Evolutionary conservation across 2,113 vertebrate genomes (phyloP), one percentile per base, ranked within the genome.

Genomic region (Hydrochoerus hydrochaeris): DNA sequence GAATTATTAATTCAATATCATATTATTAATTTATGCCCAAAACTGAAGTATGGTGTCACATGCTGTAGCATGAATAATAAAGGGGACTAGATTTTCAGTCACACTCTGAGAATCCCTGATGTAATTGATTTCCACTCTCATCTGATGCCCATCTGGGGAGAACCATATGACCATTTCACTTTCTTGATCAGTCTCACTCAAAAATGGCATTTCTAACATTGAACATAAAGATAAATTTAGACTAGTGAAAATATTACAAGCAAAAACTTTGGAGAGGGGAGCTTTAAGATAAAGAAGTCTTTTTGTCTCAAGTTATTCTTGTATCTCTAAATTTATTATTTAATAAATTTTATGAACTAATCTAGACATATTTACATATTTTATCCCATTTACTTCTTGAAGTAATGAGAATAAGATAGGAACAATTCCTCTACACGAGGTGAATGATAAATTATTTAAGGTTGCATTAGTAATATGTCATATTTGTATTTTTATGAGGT

Each of bases 11-110:
- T 92, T 93, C 93, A 97, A 82, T 93, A 93, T 88, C 82, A 95
- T 89, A 94, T 97, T 96, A 96, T 95, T 98, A 94, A 97, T 96
- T 97, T 88, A 95, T 97, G 46, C n/a, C 80, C 86, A 38, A 96
- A 97, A 91, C 78, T 80, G 49, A 92, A 96, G 91, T 63, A 94
- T 73, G 30, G 63, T 95, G 91, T 95, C 88, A 90, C 87, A 78
- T 62, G n/a, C n/a, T 52, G 84, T 19, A 88, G 52, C 71, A 94
- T 97, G 52, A 96, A 95, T 96, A 93, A 97, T 88, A 85, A 65
- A 91, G 41, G 19, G 96, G 91, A 82, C 26, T 63, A 97, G 84
- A 85, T 88, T 69, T 94, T 1, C 11, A 77, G 22, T 58, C 81
- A 91, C 91, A 90, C 87, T 97, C 96, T 46, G 69, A 95, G 88